Evolutionary conservation across 1,140 invertebrate species (phyloP).

Genomic region (Zaprionus inermis): DNA sequence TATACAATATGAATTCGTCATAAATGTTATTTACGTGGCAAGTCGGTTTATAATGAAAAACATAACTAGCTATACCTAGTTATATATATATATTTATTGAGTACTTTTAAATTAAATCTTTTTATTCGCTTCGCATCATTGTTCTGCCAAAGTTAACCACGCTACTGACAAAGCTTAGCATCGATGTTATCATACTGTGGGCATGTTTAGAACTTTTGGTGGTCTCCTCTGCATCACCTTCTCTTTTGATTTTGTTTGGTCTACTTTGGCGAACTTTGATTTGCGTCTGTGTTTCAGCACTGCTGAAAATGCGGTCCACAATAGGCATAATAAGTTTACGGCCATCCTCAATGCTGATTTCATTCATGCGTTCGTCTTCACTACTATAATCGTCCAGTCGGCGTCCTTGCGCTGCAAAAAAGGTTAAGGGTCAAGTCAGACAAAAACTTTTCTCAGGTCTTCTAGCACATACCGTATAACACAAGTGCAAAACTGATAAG

Average conservation of each 20-base stretch:
- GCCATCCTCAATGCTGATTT: slow-evolving; percentile 50
- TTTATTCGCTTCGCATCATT: slow-evolving; percentile 47
- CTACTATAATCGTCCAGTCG: slow-evolving; percentile 34
- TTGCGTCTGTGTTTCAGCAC: slow-evolving; percentile 40
- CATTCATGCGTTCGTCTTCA: slow-evolving; percentile 64
- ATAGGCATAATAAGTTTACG: slow-evolving; percentile 46
- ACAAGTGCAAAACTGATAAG: slow-evolving; percentile 29
- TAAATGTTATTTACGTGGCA: too few species aligned
- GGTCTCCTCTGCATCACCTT: slow-evolving; percentile 28
- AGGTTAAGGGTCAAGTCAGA: neutral
- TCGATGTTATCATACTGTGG: slow-evolving; percentile 67
- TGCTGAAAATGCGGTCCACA: slow-evolving; percentile 57
- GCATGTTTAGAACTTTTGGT: slow-evolving; percentile 69
- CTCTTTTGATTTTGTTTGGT: slow-evolving; percentile 25
- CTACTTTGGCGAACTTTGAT: slow-evolving; percentile 1
- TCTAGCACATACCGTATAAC: slow-evolving; percentile 14
- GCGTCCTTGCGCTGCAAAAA: slow-evolving; percentile 28
- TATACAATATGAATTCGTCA: slow-evolving; percentile 1
- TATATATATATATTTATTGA: neutral
- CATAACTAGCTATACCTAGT: neutral
- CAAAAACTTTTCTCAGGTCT: neutral
- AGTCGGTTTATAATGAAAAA: neutral
- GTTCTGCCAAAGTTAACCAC: slow-evolving; percentile 57
- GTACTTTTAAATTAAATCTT: slow-evolving; percentile 2
- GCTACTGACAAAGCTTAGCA: slow-evolving; percentile 64